Base-by-base conservation (phyloP, 2,113 vertebrate species). In the Theristicus caerulescens region DNA sequence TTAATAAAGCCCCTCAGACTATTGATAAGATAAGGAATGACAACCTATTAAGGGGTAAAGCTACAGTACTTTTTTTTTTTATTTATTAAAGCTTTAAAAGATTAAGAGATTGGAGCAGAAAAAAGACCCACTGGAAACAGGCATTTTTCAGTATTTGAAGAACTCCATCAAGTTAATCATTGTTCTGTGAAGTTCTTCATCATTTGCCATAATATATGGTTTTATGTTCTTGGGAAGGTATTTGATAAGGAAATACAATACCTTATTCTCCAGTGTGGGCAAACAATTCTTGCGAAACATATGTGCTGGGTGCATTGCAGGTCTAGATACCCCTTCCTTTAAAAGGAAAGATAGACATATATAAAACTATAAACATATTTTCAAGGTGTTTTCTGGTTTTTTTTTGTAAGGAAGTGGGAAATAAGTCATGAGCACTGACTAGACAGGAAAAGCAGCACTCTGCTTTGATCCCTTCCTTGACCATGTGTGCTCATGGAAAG, bases 1-100 rank as follows among this genome's bases (percentile, higher is more conserved):
- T 94, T 80, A 91, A 85, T 85, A 90, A 93, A 90, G 31, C 46
- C 46, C 91, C 49, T 74, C 77, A 52, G 82, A 51, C n/a, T 54
- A 49, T 36, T 82, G 88, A 77, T 94, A 80, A 81, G 77, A 88
- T 82, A 90, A 86, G 57, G 78, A 92, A 52, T 82, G 70, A 82
- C 92, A 96, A 20, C 55, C 44, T 87, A 6, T 77, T 85, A 76
- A 86, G n/a, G 49, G n/a, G 16, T 47, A 80, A 87, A 55, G 58
- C 52, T 54, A 34, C 79, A 66, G 25, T 49, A 44, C 52, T 65
- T 74, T 49, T 17, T 82, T 32, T 74, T 54, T 49, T 29, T 24
- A 17, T 92, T 92, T 82, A 67, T 86, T 92, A 71, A 89, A 86
- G 21, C 22, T 94, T 91, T 84, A 51, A 62, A 57, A 25, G 54